Base-by-base conservation (phyloP, 2,113 vertebrate species). In the Lycaon pictus region DNA sequence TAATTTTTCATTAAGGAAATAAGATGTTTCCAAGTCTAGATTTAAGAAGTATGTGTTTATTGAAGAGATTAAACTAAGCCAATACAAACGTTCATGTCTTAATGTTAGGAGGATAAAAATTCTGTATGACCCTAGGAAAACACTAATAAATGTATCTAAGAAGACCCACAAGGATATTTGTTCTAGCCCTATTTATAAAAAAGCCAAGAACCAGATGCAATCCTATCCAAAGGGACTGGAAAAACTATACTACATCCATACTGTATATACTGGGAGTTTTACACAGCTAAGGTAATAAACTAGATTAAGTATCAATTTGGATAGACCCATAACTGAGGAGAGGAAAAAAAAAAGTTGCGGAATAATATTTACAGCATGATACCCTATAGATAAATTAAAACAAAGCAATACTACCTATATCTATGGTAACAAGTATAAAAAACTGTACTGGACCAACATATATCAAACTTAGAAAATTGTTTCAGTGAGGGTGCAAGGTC, bases 1-100 rank as follows among this genome's bases (percentile, higher is more conserved):
- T 96, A 81, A 85, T 65, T 96, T 93, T 92, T 95, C 82, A 90
- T 77, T 95, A 80, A 92, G 16, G 7, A 95, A 96, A 82, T 76
- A 85, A 43, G 72, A 55, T 71, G n/a, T 27, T 63, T 83, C 43
- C 86, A 97, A 74, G 71, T 84, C 69, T 89, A 79, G 32, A 92
- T 84, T 92, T 80, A 71, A 74, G 63, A 95, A 48, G 85, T 65
- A 72, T 80, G 43, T 62, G 12, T 72, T 85, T 83, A 93, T 69
- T 77, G 48, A 94, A 87, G 23, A 79, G n/a, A 86, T 43, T 94
- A 37, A 71, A 85, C 65, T 17, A 93, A 91, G 32, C 32, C 86
- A 65, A 71, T 85, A 53, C 79, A 74, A 87, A 93, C 8, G 10
- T 32, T 88, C 51, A 55, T 19, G 22, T 58, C 56, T 94, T 86